Conservation (phyloP, 2,113 vertebrate genomes). For the Cariama cristata region DNA sequence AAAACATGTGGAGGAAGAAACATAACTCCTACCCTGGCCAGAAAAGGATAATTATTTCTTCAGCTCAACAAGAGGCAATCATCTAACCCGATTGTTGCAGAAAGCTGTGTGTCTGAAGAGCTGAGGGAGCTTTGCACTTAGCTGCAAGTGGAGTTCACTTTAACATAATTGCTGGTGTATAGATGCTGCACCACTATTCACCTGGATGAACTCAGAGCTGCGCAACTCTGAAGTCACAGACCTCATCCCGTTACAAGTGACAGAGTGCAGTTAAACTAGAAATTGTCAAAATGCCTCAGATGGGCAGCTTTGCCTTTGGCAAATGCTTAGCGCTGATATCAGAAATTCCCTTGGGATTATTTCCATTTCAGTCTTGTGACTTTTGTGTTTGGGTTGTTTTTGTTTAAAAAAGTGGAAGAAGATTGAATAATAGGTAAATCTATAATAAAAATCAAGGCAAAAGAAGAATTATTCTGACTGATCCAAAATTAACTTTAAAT, state of each 20-base stretch:
- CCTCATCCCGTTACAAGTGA: not conserved
- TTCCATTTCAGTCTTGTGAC: not conserved
- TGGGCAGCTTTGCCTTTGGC: not conserved
- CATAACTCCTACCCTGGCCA: not conserved
- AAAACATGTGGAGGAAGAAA: not conserved
- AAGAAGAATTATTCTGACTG: not conserved
- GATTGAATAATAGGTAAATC: not conserved
- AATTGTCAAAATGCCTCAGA: not conserved
- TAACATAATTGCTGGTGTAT: no score
- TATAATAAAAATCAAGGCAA: not conserved
- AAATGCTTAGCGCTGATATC: not conserved
- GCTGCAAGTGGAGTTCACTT: not conserved
- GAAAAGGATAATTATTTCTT: not conserved
- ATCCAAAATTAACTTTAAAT: not conserved
- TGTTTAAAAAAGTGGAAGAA: not conserved
- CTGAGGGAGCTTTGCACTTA: not conserved
- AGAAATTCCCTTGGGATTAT: not conserved
- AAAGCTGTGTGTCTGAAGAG: not conserved
- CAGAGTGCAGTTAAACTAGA: not conserved
- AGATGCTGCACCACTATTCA: not conserved
- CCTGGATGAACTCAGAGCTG: not conserved
- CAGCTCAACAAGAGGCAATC: not conserved
- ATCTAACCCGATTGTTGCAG: not conserved
- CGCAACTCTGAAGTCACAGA: not conserved
- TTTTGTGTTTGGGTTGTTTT: not conserved